Percentiles rank a stretch among this genome's conserved stretches.
phyloP scores from a whole-genome alignment of 2,797 vertebrate genomes.

The Vipera latastei region DNA sequence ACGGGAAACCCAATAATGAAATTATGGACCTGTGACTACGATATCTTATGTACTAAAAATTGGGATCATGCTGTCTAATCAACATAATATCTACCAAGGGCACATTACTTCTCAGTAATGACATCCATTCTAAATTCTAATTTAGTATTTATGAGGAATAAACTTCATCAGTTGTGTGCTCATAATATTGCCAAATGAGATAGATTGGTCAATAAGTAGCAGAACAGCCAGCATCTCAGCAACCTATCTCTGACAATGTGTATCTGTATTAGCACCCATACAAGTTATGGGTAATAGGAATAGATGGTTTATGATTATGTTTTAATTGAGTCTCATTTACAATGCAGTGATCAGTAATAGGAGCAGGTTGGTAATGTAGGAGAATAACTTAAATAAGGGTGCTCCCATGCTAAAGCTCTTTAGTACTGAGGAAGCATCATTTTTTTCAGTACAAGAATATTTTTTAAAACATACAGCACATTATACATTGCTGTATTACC shows the following conservation, averaged over 20 bases:
- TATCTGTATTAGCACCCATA: not conserved
- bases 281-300: not conserved
- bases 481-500: not conserved
- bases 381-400: not conserved
- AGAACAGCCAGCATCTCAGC: not conserved
- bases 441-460: not conserved
- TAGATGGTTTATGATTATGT: slow-evolving; percentile 39
- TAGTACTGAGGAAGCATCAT: not conserved
- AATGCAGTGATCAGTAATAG: rapidly evolving
- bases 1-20: not conserved
- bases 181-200: not conserved
- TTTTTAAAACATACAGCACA: not conserved
- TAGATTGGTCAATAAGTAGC: not conserved
- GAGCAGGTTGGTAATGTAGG: not conserved
- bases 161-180: not conserved
- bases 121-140: not conserved
- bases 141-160: not conserved
- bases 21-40: not conserved
- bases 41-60: not conserved
- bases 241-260: not conserved
- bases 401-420: not conserved
- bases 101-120: not conserved
- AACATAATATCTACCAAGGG: not conserved
- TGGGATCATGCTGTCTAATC: not conserved
- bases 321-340: slow-evolving; percentile 26